Conservation (phyloP, 2,113 vertebrate species). For the Brienomyrus longianalis region DNA sequence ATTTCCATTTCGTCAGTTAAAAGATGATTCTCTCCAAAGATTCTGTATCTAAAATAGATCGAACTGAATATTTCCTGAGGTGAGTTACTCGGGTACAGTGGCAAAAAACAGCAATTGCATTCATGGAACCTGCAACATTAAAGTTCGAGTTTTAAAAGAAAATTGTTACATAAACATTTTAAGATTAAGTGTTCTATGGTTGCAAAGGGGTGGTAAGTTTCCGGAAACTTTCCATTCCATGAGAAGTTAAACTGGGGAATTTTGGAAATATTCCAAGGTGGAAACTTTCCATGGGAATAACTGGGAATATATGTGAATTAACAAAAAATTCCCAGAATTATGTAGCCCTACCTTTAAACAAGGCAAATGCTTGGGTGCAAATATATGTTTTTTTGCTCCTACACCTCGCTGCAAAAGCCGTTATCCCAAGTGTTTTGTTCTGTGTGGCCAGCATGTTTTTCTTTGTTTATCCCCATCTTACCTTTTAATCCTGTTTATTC, state of each 20-base stretch:
- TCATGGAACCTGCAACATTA: neutral
- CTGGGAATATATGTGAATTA: neutral
- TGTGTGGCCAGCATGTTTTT: neutral
- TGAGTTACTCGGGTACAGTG: neutral
- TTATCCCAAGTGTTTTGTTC: neutral
- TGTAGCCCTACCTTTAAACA: neutral
- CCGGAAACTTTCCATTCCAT: no score
- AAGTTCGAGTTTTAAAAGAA: neutral
- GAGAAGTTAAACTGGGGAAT: neutral
- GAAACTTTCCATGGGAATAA: neutral
- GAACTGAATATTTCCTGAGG: neutral
- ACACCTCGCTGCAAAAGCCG: neutral
- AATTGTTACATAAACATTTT: no score
- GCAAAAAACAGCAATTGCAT: neutral
- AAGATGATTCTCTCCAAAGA: neutral
- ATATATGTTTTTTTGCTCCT: neutral
- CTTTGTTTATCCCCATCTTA: neutral
- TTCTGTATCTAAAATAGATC: neutral
- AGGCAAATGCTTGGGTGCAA: neutral
- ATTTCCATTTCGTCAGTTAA: neutral
- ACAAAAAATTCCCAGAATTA: neutral
- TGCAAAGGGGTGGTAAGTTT: no score
- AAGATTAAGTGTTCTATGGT: neutral
- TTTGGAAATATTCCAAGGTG: neutral
- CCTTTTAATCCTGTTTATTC: constrained; percentile 8